These are phyloP conservation scores for Oryzaephilus surinamensis DNA, from an alignment of 1,140 invertebrate species.

Conservation along the genomic window DNA sequence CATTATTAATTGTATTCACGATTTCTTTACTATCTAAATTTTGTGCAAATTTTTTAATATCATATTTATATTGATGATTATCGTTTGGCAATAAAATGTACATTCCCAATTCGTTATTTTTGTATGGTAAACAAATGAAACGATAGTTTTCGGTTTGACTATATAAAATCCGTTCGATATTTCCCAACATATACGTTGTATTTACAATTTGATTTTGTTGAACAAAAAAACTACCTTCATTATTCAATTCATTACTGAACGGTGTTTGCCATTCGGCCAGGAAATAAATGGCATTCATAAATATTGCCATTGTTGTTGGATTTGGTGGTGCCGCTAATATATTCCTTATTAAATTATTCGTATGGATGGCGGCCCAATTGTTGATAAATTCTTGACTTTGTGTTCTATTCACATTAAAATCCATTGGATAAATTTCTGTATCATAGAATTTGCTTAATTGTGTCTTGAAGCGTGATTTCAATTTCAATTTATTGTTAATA, in stretches of 20 bases:
- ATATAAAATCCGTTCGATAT: conserved; percentile 18
- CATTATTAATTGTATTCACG: conserved; percentile 12
- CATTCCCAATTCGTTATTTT: conserved; percentile 23
- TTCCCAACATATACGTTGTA: conserved; percentile 20
- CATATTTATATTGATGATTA: conserved; percentile 16
- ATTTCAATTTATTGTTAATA: conserved; percentile 34
- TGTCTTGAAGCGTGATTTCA: conserved; percentile 37
- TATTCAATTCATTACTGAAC: conserved; percentile 48
- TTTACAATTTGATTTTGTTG: conserved; percentile 8
- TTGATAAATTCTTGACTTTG: conserved; percentile 41
- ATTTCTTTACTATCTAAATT: conserved; percentile 13
- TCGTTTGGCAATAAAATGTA: conserved; percentile 21
- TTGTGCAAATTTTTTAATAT: conserved; percentile 19
- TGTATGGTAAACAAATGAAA: conserved; percentile 23
- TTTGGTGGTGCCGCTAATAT: conserved; percentile 25
- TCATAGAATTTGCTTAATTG: conserved; percentile 36
- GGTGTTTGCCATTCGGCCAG: conserved; percentile 55
- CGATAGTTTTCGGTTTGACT: conserved; percentile 18
- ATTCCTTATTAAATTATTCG: conserved; percentile 47
- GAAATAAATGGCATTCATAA: conserved; percentile 65
- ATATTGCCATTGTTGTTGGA: conserved; percentile 43
- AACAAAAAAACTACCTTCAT: conserved; percentile 40
- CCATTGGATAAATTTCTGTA: conserved; percentile 21
- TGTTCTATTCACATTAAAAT: conserved; percentile 40
- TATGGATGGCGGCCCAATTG: conserved; percentile 47